Evolutionary conservation across 2,113 vertebrate genomes (phyloP).

Genomic region (Limnothrissa miodon): DNA sequence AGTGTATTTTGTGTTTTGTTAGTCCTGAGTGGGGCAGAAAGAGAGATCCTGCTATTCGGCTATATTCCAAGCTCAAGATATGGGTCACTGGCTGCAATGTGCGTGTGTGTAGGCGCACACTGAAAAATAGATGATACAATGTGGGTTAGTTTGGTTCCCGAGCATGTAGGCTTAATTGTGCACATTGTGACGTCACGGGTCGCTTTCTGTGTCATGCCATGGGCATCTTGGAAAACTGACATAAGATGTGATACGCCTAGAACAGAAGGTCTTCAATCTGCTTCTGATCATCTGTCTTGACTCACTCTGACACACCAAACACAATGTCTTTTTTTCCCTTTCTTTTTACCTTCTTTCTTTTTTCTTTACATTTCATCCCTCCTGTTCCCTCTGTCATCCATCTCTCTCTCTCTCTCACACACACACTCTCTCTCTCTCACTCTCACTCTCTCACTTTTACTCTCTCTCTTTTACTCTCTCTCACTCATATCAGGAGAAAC

Average conservation of each 20-base stretch:
- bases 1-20: background rate
- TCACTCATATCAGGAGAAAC: constrained; percentile 78
- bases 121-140: constrained; percentile 44
- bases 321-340: background rate
- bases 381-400: background rate
- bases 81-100: constrained; percentile 46
- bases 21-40: background rate
- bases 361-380: background rate
- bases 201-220: background rate
- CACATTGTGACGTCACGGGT: background rate
- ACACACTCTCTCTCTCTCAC: background rate
- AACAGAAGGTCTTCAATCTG: no score
- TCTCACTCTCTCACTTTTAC: background rate
- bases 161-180: background rate
- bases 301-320: no score
- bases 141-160: background rate
- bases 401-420: background rate
- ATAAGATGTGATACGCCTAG: background rate
- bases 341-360: background rate
- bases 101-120: background rate
- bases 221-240: background rate
- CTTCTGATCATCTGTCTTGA: no score
- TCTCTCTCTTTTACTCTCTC: no score
- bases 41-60: constrained; percentile 37
- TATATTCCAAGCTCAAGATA: constrained; percentile 42